Conservation (phyloP, 2,888 invertebrate species). For the Brenthis ino region DNA sequence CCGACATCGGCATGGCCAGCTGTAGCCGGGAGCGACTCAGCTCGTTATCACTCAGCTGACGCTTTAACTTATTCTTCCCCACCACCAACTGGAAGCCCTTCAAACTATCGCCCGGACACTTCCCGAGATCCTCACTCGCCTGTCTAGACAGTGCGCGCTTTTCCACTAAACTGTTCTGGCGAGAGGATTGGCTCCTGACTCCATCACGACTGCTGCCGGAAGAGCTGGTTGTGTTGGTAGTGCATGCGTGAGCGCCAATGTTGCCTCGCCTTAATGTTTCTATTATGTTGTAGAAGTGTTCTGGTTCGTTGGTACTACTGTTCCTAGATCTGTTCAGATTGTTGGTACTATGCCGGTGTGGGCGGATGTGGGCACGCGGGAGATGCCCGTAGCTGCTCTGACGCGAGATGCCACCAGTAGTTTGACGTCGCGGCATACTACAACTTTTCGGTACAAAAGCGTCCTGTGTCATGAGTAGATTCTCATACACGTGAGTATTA, state of each 20-base stretch:
- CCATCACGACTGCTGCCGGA: constrained; percentile 60
- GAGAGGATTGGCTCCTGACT: constrained; percentile 48
- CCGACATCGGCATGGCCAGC: constrained; percentile 76
- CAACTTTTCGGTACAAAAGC: constrained; percentile 69
- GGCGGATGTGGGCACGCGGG: constrained; percentile 66
- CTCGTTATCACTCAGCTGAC: constrained; percentile 74
- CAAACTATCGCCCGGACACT: constrained; percentile 47
- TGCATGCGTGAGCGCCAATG: constrained; percentile 46
- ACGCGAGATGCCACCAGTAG: constrained; percentile 60
- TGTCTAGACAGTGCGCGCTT: constrained; percentile 45
- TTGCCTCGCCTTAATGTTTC: constrained; percentile 62
- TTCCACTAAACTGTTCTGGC: constrained; percentile 69
- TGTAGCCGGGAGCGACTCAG: constrained; percentile 63
- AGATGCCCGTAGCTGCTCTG: constrained; percentile 72
- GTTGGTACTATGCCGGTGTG: constrained; percentile 63
- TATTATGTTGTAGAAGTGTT: constrained; percentile 71
- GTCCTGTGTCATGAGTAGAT: constrained; percentile 59
- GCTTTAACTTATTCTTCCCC: constrained; percentile 68
- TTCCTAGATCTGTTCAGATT: constrained; percentile 55
- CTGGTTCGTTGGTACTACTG: constrained; percentile 61
- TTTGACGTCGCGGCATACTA: constrained; percentile 74
- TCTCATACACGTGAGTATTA: constrained; percentile 73
- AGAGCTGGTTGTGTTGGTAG: constrained; percentile 64
- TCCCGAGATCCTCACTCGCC: constrained; percentile 63
- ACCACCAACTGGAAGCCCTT: constrained; percentile 70